Conservation (phyloP, 2,113 vertebrate genomes). For the Psammodynastes pulverulentus region DNA sequence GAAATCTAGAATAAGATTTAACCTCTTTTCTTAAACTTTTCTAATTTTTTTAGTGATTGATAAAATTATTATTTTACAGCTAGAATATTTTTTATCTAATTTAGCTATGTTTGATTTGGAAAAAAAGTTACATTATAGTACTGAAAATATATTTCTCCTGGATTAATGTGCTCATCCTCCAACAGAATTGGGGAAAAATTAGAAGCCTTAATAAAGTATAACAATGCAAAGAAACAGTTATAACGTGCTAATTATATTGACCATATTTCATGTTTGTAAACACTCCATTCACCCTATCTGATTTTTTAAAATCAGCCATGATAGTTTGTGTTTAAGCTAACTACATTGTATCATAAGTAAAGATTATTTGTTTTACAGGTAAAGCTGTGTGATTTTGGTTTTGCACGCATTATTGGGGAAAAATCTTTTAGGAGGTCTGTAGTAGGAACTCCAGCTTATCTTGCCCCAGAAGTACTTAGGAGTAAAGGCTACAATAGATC, state of each 20-base stretch:
- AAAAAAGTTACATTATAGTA: not conserved
- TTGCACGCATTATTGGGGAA: slow-evolving; percentile 96
- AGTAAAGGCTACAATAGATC: slow-evolving; percentile 98
- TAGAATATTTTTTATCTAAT: not conserved
- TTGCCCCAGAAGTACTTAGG: slow-evolving; percentile 92
- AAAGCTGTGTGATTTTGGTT: slow-evolving; percentile 96
- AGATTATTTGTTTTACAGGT: slow-evolving; percentile 71
- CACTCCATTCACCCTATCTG: not conserved
- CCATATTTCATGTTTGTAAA: not conserved
- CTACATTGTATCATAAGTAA: not conserved
- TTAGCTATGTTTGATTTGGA: not conserved
- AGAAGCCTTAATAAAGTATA: not conserved
- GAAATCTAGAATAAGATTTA: not conserved
- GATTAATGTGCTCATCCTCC: not conserved
- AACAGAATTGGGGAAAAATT: not conserved
- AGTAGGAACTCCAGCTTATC: slow-evolving; percentile 93
- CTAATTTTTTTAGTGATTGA: not conserved
- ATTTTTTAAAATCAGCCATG: not conserved
- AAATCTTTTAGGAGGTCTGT: slow-evolving; percentile 96
- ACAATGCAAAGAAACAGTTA: not conserved
- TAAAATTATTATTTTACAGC: not conserved
- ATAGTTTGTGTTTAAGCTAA: not conserved
- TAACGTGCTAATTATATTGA: not conserved
- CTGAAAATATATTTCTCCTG: not conserved
- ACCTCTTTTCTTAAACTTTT: not conserved